Evolutionary conservation across 2,113 vertebrate species (phyloP).

Genomic region (Stercorarius parasiticus): DNA sequence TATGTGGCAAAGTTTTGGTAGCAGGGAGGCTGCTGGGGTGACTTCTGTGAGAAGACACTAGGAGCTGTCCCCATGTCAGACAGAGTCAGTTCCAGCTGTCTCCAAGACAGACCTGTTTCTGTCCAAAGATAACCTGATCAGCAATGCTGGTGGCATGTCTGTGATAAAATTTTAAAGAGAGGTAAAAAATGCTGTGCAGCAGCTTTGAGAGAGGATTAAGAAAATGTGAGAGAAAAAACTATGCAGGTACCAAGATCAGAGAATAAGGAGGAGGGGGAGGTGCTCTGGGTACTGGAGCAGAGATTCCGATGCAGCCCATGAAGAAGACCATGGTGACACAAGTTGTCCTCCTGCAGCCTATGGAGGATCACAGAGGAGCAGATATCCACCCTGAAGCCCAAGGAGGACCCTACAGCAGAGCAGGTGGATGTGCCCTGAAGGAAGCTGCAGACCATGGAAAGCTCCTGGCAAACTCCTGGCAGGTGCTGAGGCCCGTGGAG

Average conservation of each 20-base stretch:
- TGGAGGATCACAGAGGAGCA: neutral
- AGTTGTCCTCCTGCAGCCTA: neutral
- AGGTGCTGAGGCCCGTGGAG: accelerated
- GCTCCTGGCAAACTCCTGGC: neutral
- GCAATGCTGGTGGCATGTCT: accelerated
- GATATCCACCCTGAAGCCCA: neutral
- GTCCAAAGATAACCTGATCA: accelerated
- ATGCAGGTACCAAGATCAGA: neutral
- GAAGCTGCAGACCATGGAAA: neutral
- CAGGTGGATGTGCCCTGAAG: neutral
- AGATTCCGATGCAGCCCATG: neutral
- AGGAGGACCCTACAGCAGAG: neutral
- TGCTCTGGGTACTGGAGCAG: neutral
- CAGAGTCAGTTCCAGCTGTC: neutral
- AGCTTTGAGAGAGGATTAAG: neutral
- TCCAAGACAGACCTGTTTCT: neutral
- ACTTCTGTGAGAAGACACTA: neutral
- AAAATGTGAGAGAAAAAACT: neutral
- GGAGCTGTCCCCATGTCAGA: accelerated
- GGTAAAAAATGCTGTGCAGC: neutral
- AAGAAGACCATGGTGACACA: neutral
- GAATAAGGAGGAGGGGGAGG: neutral
- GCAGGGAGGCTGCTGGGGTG: neutral
- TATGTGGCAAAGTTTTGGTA: neutral
- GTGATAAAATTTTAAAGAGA: neutral